These are phyloP conservation scores for Formica exsecta DNA, from an alignment of 1,140 invertebrate genomes.

Conservation along the genomic window DNA sequence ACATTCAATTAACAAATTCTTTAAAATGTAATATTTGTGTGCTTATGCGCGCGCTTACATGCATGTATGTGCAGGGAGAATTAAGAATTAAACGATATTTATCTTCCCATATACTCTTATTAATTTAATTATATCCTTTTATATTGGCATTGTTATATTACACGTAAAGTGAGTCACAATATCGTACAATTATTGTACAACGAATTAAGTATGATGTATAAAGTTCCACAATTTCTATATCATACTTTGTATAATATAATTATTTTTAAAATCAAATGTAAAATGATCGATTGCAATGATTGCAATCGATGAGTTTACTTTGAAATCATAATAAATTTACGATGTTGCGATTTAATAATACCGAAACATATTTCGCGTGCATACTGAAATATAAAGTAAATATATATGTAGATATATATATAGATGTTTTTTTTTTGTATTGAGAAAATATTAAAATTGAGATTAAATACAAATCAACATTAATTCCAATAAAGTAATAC, in stretches of 20 bases:
- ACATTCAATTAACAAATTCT: too few species aligned
- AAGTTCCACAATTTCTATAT: slow-evolving; percentile 78
- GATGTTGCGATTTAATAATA: slow-evolving; percentile 57
- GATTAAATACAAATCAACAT: slow-evolving; percentile 85
- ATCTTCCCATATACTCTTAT: slow-evolving; percentile 79
- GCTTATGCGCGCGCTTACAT: too few species aligned
- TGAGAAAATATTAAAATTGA: slow-evolving; percentile 85
- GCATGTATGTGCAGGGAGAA: neutral
- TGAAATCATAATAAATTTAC: slow-evolving; percentile 52
- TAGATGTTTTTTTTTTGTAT: slow-evolving; percentile 69
- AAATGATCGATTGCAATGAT: slow-evolving; percentile 61
- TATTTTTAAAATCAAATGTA: slow-evolving; percentile 69
- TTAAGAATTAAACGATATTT: slow-evolving; percentile 35
- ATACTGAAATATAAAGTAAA: slow-evolving; percentile 71
- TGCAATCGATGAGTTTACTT: slow-evolving; percentile 13
- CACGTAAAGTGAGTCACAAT: slow-evolving; percentile 80
- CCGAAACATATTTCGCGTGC: slow-evolving; percentile 25
- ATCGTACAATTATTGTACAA: slow-evolving; percentile 83
- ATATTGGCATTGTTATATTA: slow-evolving; percentile 81
- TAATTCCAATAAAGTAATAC: slow-evolving; percentile 77
- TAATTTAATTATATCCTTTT: slow-evolving; percentile 76
- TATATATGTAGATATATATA: slow-evolving; percentile 65
- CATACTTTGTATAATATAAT: slow-evolving; percentile 59
- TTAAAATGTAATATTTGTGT: neutral
- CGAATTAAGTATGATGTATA: slow-evolving; percentile 78